Evolutionary conservation across 2,797 vertebrate species (phyloP).

Genomic region (Coluber constrictor): DNA sequence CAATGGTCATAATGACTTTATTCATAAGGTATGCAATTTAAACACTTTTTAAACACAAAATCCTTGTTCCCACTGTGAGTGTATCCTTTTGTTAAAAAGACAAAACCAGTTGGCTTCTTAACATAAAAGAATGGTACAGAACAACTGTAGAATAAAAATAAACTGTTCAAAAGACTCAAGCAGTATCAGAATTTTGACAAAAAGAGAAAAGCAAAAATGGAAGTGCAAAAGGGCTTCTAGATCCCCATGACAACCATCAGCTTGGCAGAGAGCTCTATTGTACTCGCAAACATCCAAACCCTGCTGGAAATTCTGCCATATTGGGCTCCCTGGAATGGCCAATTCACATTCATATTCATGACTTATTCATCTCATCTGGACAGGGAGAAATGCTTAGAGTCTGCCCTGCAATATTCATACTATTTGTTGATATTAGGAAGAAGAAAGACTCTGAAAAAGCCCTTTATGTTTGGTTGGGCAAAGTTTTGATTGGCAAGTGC

Average conservation of each 20-base stretch:
- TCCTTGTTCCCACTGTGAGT: not conserved
- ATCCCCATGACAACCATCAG: conserved; percentile 41
- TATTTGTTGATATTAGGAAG: not conserved
- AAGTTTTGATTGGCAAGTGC: not conserved
- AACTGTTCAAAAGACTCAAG: not conserved
- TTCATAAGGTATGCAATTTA: not conserved
- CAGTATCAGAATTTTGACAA: conserved; percentile 29
- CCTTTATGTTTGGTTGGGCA: not conserved
- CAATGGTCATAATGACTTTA: not conserved
- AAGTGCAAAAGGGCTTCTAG: not conserved
- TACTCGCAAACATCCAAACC: not conserved
- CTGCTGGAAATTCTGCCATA: not conserved
- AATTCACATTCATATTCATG: not conserved
- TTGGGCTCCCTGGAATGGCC: not conserved
- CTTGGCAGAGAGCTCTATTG: not conserved
- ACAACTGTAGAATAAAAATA: not conserved
- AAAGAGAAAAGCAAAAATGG: not conserved
- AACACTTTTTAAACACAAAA: not conserved
- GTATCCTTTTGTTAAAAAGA: not conserved
- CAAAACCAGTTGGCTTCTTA: not conserved
- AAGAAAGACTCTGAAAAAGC: not conserved
- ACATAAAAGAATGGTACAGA: not conserved
- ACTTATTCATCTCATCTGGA: not conserved
- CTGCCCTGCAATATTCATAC: not conserved
- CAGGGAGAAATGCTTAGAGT: not conserved